Percentiles rank a stretch among this genome's conserved stretches.
phyloP scores from a whole-genome alignment of 1,140 invertebrate species.

The Drosophila chauvacae region DNA sequence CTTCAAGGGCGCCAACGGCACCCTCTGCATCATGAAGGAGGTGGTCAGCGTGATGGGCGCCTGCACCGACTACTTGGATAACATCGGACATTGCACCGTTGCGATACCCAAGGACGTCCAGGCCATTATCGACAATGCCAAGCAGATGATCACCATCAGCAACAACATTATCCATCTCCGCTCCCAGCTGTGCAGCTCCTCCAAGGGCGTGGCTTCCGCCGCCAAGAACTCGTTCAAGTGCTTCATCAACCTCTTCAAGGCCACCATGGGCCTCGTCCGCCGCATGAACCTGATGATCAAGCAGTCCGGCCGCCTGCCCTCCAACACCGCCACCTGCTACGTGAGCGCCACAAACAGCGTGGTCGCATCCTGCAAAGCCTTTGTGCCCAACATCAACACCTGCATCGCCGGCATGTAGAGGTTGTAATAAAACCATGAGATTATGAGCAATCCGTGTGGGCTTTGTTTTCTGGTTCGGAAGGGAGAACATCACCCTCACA shows the following conservation, averaged over 20 bases:
- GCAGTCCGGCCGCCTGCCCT: conserved; percentile 29
- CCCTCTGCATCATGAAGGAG: conserved; percentile 58
- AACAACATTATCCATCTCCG: conserved; percentile 39
- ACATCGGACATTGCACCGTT: conserved; percentile 38
- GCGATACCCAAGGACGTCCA: conserved; percentile 50
- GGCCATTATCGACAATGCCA: conserved; percentile 35
- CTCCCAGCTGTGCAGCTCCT: conserved; percentile 28
- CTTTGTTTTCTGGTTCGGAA: too few species aligned
- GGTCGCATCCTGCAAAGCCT: conserved; percentile 33
- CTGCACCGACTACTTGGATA: conserved; percentile 45
- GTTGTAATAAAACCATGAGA: conserved; percentile 26
- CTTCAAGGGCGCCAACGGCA: conserved; percentile 47
- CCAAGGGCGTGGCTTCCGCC: not conserved
- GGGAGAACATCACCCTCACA: not conserved
- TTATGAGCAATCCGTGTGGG: conserved; percentile 23
- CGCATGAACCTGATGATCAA: conserved; percentile 41
- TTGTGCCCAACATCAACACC: conserved; percentile 38
- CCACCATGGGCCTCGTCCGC: conserved; percentile 15
- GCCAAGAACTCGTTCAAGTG: conserved; percentile 20
- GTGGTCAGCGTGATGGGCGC: conserved; percentile 23
- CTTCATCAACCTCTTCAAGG: conserved; percentile 3
- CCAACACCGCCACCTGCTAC: conserved; percentile 48
- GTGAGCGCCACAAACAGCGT: conserved; percentile 30
- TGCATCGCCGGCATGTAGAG: conserved; percentile 34
- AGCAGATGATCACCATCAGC: conserved; percentile 37